phyloP scores from a whole-genome alignment of 2,888 invertebrate species.

The Drosophila borealis region DNA sequence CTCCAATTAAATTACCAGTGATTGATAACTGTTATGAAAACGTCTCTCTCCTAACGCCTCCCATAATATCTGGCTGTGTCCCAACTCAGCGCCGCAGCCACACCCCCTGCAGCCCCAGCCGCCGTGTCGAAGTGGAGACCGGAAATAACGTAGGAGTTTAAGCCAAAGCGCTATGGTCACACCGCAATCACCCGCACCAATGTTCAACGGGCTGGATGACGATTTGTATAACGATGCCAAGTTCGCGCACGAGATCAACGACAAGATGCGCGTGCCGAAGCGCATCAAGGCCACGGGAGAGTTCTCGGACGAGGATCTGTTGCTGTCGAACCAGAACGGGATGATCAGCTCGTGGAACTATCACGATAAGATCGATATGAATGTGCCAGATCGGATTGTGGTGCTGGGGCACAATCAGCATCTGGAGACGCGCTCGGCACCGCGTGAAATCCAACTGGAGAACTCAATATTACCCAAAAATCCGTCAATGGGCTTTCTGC shows the following conservation, averaged over 20 bases:
- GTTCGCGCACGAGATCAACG: constrained; percentile 91
- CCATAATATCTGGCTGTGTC: constrained; percentile 34
- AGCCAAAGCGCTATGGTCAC: constrained; percentile 86
- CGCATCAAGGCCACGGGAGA: constrained; percentile 91
- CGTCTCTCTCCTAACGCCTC: constrained; percentile 63
- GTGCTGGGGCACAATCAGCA: constrained; percentile 92
- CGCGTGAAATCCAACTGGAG: constrained; percentile 93
- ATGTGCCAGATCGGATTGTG: constrained; percentile 96
- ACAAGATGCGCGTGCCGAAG: constrained; percentile 93
- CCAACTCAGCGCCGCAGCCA: constrained; percentile 21
- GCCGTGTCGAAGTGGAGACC: background rate
- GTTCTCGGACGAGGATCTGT: constrained; percentile 88
- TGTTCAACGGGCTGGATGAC: constrained; percentile 89
- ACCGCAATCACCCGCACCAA: constrained; percentile 87
- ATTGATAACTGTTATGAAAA: constrained; percentile 66
- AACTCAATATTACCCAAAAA: constrained; percentile 91
- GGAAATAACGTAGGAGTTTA: background rate
- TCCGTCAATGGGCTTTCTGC: constrained; percentile 87
- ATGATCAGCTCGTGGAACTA: constrained; percentile 88
- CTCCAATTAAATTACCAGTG: constrained; percentile 58
- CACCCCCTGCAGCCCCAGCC: constrained; percentile 2
- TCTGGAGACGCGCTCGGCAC: constrained; percentile 90
- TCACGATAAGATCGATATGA: constrained; percentile 94
- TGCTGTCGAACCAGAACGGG: constrained; percentile 87
- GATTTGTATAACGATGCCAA: constrained; percentile 86